phyloP scores from a whole-genome alignment of 2,113 vertebrate species.

The human (Homo sapiens) region GRCh38 chr11:6568001-6568500 shows the following conservation, averaged over 20 bases:
- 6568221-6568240: conserved; percentile 66
- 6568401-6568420: background rate
- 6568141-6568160: conserved; percentile 87
- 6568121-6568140: conserved; percentile 61
- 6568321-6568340: background rate
- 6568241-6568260: conserved; percentile 71
- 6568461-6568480: conserved; percentile 5
- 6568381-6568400: background rate
- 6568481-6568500: background rate
- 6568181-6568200: conserved; percentile 84
- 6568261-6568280: background rate
- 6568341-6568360: background rate
- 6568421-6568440: conserved; percentile 21
- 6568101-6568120: conserved; percentile 33
- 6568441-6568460: conserved; percentile 57
- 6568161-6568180: conserved; percentile 89
- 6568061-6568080: conserved; percentile 69
- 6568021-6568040: conserved; percentile 18
- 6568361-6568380: background rate
- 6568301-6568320: background rate
- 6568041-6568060: conserved; percentile 42
- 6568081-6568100: conserved; percentile 72
- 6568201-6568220: conserved; percentile 79
- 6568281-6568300: background rate
- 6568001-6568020: background rate